Conservation (phyloP, 2,888 invertebrate genomes). For the Tromatobia lineatoria region DNA sequence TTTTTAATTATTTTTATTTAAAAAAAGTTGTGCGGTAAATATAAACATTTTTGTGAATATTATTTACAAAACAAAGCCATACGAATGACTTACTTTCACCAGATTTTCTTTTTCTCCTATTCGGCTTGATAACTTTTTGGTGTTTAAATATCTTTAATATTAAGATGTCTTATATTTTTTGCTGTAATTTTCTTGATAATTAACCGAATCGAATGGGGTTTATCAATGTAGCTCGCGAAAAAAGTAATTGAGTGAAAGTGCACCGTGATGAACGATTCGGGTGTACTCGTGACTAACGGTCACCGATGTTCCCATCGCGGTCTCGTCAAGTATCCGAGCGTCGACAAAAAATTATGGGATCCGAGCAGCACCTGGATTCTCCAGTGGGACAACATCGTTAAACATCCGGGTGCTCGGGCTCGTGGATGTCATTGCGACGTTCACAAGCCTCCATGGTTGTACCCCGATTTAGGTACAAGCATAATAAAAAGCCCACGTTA, state of each 20-base stretch:
- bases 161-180: background rate
- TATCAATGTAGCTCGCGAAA: conserved; percentile 24
- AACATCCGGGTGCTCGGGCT: conserved; percentile 85
- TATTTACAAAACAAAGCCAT: too few species aligned
- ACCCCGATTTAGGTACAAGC: conserved; percentile 81
- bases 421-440: conserved; percentile 85
- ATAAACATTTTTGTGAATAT: too few species aligned
- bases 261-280: conserved; percentile 76
- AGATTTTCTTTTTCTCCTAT: too few species aligned
- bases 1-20: too few species aligned
- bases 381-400: conserved; percentile 86
- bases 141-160: background rate
- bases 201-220: conserved; percentile 29
- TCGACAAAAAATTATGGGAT: conserved; percentile 85
- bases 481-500: background rate
- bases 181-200: background rate
- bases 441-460: conserved; percentile 84
- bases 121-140: background rate
- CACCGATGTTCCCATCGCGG: conserved; percentile 83
- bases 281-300: conserved; percentile 73
- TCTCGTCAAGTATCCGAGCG: conserved; percentile 82
- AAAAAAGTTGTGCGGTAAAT: too few species aligned
- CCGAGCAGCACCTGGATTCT: conserved; percentile 86
- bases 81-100: too few species aligned
- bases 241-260: conserved; percentile 55